These are phyloP conservation scores for Epiblema foenella DNA, from an alignment of 2,888 invertebrate species.

Conservation along the genomic window DNA sequence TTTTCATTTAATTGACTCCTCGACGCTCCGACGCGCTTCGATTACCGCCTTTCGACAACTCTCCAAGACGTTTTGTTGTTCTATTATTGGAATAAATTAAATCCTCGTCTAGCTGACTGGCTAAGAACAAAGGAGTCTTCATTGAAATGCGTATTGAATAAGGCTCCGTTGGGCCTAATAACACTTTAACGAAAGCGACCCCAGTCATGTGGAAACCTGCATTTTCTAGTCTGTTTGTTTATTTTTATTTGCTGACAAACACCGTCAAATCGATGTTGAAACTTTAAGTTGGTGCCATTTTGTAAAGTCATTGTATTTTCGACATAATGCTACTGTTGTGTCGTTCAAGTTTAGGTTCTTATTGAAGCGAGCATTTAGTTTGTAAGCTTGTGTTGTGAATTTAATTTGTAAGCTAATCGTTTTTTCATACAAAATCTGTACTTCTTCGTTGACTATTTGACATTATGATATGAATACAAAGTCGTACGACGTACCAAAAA, in stretches of 20 bases:
- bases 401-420: too few relatives aligned
- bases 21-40: constrained; percentile 12
- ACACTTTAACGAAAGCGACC: constrained; percentile 35
- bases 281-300: constrained; percentile 1
- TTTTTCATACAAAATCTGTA: too few relatives aligned
- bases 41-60: constrained; percentile 26
- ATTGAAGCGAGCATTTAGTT: too few relatives aligned
- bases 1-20: constrained; percentile 2
- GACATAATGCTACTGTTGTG: not conserved
- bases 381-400: too few relatives aligned
- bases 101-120: constrained; percentile 25
- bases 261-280: not conserved
- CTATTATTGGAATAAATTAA: constrained; percentile 40
- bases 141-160: constrained; percentile 40
- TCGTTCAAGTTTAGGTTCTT: too few relatives aligned
- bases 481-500: too few relatives aligned
- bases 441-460: too few relatives aligned
- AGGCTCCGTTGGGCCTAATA: constrained; percentile 34
- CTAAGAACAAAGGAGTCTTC: constrained; percentile 36
- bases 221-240: constrained; percentile 25
- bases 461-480: too few relatives aligned
- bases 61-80: constrained; percentile 37
- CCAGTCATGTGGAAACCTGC: constrained; percentile 18
- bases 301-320: not conserved
- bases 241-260: constrained; percentile 4